Conservation (phyloP, 2,888 invertebrate species). For the Hirudinaria manillensis region DNA sequence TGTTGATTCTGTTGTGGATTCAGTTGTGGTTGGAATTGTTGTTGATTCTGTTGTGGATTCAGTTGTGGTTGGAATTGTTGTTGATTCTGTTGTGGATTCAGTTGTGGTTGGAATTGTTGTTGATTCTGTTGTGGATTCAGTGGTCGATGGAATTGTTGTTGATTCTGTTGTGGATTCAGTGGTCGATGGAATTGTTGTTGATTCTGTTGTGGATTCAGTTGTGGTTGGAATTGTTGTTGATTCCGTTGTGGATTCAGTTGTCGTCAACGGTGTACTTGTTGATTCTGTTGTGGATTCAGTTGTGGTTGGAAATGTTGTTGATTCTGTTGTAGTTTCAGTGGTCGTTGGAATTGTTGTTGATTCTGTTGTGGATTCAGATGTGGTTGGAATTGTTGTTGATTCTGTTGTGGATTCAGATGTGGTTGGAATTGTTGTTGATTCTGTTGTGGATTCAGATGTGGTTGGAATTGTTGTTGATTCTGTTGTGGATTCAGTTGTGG, state of each 20-base stretch:
- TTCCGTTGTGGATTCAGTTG: neutral
- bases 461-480: conserved; percentile 17
- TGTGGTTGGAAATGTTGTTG: conserved; percentile 4
- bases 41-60: conserved; percentile 15
- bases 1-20: neutral
- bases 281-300: neutral
- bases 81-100: neutral
- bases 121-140: neutral
- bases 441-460: too few species aligned
- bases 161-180: too few species aligned
- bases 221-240: neutral
- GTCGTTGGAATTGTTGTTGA: conserved; percentile 10
- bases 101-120: neutral
- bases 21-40: neutral
- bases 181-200: neutral
- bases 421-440: neutral
- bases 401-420: neutral
- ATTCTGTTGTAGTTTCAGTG: neutral
- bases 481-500: neutral
- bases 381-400: conserved; percentile 19
- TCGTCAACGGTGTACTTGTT: neutral
- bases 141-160: conserved; percentile 13
- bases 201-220: conserved; percentile 11
- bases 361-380: neutral
- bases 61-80: neutral